Base-by-base conservation (phyloP, 2,888 invertebrate species). In the Ormyrus rosae region DNA sequence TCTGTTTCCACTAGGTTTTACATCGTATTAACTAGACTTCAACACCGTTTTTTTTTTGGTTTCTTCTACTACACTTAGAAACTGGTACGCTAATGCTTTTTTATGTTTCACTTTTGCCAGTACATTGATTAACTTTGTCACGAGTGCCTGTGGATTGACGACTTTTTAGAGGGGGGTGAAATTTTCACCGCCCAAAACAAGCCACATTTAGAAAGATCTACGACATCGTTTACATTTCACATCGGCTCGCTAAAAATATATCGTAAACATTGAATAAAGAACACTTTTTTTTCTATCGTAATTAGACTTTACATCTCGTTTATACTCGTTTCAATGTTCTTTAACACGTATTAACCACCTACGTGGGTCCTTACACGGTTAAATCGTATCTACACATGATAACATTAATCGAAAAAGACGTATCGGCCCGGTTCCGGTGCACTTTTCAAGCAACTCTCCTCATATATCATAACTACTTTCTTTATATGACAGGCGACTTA, bases 221-320 rank as follows among this genome's bases (percentile, higher is more conserved):
- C 34, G 13, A 69, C 48, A 64, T 76, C n/a, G n/a, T 13, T 50
- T 67, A 50, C 50, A 45, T 58, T 64, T 48, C 53, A 60, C 51
- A 50, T 34, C 51, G 73, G 45, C 65, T 60, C 55, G 51, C 70
- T 72, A 68, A 80, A 79, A 76, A 77, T 63, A 72, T 76, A 63
- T 72, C 55, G 55, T 72, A 55, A 77, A 73, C 60, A 72, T 64
- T 58, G 63, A 80, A 65, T 75, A 72, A 73, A 77, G 72, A 81
- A 81, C 69, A 73, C 56, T 68, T 73, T 75, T 60, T 68, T 73
- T 56, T 13, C 65, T 68, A 72, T 72, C 70, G 69, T 34, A 80
- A 67, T 61, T 61, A 63, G 67, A 76, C 70, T 71, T 71, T 63
- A 67, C 63, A 79, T 74, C 67, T 74, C 53, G 70, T 53, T 75